phyloP scores from a whole-genome alignment of 1,140 invertebrate species.

The Cephus cinctus region DNA sequence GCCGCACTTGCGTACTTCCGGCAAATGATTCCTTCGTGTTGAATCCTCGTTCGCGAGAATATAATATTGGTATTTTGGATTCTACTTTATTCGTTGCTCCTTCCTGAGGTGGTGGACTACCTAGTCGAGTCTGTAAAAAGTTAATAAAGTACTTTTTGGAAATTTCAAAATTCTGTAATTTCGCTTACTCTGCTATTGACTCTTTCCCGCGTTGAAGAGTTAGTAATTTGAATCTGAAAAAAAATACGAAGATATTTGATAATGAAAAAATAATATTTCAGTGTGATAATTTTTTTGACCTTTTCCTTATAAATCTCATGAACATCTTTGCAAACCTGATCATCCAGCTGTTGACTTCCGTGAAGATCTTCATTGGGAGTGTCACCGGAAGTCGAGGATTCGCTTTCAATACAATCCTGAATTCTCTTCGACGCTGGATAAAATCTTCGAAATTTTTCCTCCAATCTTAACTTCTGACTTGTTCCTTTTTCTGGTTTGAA shows the following conservation, averaged over 20 bases:
- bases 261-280: too few species aligned
- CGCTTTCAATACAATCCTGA: neutral
- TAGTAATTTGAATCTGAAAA: too few species aligned
- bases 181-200: neutral
- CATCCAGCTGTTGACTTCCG: neutral
- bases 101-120: conserved; percentile 17
- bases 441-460: too few species aligned
- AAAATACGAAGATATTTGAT: too few species aligned
- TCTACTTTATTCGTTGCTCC: conserved; percentile 19
- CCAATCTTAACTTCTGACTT: too few species aligned
- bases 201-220: neutral
- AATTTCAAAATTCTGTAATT: too few species aligned
- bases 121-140: conserved; percentile 17
- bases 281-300: too few species aligned
- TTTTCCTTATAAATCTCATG: neutral
- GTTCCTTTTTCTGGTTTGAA: too few species aligned
- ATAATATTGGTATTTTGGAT: conserved; percentile 33
- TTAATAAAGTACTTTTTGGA: neutral
- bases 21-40: conserved; percentile 1
- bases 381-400: neutral
- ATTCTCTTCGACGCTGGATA: neutral
- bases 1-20: conserved; percentile 13
- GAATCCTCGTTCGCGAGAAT: conserved; percentile 21
- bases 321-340: neutral
- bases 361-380: neutral